phyloP scores from a whole-genome alignment of 2,113 vertebrate genomes.

The Crotalus tigris region DNA sequence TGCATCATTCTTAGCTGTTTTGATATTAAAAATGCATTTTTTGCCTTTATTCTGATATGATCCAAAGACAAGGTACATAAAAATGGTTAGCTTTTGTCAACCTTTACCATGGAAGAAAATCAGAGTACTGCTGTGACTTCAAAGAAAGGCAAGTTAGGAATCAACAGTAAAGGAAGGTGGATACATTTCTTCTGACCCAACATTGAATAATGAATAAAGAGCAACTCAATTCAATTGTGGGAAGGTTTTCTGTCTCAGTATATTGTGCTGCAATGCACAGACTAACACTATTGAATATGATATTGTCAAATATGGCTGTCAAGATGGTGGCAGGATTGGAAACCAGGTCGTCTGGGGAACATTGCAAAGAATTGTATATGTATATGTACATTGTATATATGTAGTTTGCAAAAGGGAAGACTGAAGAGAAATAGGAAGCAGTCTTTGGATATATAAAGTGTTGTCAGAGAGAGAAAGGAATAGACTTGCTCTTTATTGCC shows the following conservation, averaged over 20 bases:
- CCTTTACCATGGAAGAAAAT: neutral
- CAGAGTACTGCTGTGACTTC: neutral
- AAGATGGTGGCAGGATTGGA: neutral
- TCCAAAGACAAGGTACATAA: neutral
- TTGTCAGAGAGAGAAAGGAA: neutral
- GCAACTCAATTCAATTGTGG: neutral
- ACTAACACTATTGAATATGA: neutral
- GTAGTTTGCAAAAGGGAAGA: neutral
- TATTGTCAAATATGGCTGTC: neutral
- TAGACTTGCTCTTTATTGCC: neutral
- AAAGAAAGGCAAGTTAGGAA: neutral
- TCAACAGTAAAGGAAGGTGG: neutral
- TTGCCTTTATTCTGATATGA: neutral
- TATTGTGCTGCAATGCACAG: neutral
- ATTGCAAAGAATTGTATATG: neutral
- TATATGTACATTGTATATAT: neutral
- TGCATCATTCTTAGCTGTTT: neutral
- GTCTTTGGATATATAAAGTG: neutral
- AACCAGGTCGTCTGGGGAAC: neutral
- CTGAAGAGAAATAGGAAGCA: neutral
- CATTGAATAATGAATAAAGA: neutral
- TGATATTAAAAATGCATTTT: neutral
- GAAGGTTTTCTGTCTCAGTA: neutral
- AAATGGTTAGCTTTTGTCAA: neutral
- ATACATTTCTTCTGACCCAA: neutral